Evolutionary conservation across 2,797 vertebrate species (phyloP), one percentile per base, ranked within the genome.

Genomic region (Pseudomugil tenellus): DNA sequence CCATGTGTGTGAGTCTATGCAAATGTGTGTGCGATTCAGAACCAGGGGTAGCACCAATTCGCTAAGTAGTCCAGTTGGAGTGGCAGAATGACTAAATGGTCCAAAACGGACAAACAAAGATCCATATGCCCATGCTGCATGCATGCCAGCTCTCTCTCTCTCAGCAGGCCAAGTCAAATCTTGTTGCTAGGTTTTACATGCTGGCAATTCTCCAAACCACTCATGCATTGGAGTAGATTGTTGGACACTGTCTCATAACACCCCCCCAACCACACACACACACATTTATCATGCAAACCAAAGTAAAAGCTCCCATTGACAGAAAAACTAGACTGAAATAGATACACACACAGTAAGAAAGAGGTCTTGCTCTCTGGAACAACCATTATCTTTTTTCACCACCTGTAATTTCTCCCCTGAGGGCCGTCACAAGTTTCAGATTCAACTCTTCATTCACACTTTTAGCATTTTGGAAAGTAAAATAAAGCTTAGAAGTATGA

Each of bases 61-160:
- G 56, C 84, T 93, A 90, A 91, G 90, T 91, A 89, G 84, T 89
- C 91, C 90, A 88, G 87, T 91, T 89, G 82, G 83, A 90, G 85
- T 87, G 87, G 86, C 84, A 87, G 90, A 88, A 90, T 93, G 91
- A 91, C 90, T 89, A 92, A 92, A 93, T 88, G 91, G 87, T 91
- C 90, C 91, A 91, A 92, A 91, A 90, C 81, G 86, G 78, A 79
- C 76, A 83, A 92, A 92, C 88, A 91, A 90, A 91, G 90, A 90
- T 91, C 90, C 93, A 93, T 93, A 94, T 93, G 93, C 87, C 87
- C 83, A 83, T 57, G 75, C 70, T 90, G 82, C 79, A 75, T 67
- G 72, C 66, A 77, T 91, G 91, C 93, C 92, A 92, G 79, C n/a
- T n/a, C 63, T 68, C 78, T 63, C 76, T 63, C 77, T 72, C 70